Evolutionary conservation across 2,113 vertebrate species (phyloP).

Genomic region (Hypocryptadius cinnamomeus): DNA sequence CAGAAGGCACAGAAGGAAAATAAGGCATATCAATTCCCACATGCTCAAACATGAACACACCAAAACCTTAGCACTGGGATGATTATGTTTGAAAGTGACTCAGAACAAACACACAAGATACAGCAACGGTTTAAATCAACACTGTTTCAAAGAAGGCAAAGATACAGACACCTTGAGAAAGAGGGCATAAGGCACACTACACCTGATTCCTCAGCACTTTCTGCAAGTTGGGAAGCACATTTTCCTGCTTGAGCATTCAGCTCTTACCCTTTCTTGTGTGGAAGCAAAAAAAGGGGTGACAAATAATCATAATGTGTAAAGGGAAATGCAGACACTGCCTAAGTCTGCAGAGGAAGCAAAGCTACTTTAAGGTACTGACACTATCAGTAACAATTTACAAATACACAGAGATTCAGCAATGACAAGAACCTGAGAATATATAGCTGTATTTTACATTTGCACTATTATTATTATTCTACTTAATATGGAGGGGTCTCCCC

Average conservation of each 20-base stretch:
- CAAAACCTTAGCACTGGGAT: neutral
- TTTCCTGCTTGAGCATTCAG: neutral
- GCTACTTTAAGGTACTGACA: neutral
- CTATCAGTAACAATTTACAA: neutral
- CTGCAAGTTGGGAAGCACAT: neutral
- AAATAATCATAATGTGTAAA: neutral
- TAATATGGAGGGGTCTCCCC: neutral
- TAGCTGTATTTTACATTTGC: neutral
- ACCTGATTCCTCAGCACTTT: neutral
- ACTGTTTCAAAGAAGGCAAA: neutral
- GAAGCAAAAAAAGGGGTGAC: neutral
- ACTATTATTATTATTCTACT: neutral
- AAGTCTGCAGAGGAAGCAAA: neutral
- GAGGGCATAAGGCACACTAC: neutral
- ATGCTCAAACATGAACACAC: conserved; percentile 14
- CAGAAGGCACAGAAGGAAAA: conserved; percentile 42
- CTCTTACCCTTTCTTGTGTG: neutral
- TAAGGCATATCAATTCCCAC: conserved; percentile 36
- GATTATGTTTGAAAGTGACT: neutral
- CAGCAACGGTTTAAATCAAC: neutral
- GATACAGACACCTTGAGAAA: neutral
- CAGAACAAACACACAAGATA: neutral
- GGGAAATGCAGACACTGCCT: neutral
- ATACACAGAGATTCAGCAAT: neutral
- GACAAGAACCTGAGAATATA: neutral